These are phyloP conservation scores for Glareola pratincola DNA, from an alignment of 2,113 vertebrate species.

Conservation along the genomic window DNA sequence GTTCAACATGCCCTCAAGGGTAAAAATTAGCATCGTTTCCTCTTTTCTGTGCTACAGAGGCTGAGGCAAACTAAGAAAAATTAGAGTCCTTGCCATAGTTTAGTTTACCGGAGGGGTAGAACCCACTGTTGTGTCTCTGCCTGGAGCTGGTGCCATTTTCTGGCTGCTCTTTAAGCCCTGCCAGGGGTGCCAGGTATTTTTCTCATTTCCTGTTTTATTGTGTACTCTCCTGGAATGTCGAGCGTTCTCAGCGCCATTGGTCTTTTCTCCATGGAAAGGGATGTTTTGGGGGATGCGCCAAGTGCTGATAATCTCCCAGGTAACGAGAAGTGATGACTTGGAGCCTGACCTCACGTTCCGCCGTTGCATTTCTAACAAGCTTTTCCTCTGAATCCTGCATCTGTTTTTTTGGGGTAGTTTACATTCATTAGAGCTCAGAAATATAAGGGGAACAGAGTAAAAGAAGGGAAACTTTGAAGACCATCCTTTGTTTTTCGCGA, in stretches of 20 bases:
- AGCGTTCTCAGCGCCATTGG: background rate
- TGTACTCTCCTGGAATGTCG: background rate
- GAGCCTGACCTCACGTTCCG: background rate
- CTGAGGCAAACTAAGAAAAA: background rate
- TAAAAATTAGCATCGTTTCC: background rate
- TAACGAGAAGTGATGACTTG: background rate
- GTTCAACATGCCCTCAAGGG: background rate
- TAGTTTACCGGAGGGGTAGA: background rate
- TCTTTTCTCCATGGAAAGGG: background rate
- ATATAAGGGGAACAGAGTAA: background rate
- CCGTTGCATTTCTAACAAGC: background rate
- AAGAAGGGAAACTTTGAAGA: slow-evolving; percentile 28
- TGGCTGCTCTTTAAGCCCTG: background rate
- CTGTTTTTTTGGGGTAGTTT: background rate
- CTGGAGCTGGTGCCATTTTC: background rate
- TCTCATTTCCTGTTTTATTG: background rate
- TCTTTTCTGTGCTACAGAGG: background rate
- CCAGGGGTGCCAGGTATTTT: background rate
- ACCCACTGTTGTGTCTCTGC: background rate
- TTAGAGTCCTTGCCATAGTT: background rate
- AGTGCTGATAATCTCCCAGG: background rate
- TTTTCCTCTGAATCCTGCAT: background rate
- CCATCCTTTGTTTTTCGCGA: background rate
- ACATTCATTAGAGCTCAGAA: background rate
- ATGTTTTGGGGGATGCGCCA: background rate